phyloP scores from a whole-genome alignment of 2,888 invertebrate species.

The Apocheima hispidaria region DNA sequence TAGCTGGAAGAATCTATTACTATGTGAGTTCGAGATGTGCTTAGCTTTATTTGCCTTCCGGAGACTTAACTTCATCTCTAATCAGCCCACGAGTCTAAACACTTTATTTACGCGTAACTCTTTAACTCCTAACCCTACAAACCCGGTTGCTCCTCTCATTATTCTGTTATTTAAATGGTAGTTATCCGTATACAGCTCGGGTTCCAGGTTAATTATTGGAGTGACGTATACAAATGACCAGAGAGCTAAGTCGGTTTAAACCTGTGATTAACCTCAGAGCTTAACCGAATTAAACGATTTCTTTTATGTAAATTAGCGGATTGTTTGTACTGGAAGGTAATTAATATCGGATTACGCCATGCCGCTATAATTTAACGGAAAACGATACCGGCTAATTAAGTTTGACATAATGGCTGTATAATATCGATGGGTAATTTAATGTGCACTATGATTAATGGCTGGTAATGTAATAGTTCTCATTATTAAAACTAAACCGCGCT shows the following conservation, averaged over 20 bases:
- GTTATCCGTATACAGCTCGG: conserved; percentile 69
- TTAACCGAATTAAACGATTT: conserved; percentile 80
- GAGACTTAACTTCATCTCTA: conserved; percentile 42
- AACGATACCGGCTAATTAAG: conserved; percentile 59
- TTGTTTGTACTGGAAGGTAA: conserved; percentile 68
- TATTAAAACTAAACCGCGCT: conserved; percentile 32
- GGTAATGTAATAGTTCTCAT: conserved; percentile 38
- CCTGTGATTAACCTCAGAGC: conserved; percentile 74
- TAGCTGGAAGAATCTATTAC: conserved; percentile 92
- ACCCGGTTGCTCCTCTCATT: conserved; percentile 67
- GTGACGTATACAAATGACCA: conserved; percentile 80
- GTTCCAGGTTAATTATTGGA: conserved; percentile 74
- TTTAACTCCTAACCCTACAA: conserved; percentile 60
- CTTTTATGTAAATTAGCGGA: conserved; percentile 79
- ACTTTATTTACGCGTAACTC: conserved; percentile 37
- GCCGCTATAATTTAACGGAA: conserved; percentile 55
- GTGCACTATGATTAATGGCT: conserved; percentile 57
- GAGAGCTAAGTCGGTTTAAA: conserved; percentile 70
- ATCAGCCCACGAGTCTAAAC: conserved; percentile 56
- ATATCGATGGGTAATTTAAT: conserved; percentile 57
- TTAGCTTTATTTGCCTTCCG: conserved; percentile 55
- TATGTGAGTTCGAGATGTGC: conserved; percentile 88
- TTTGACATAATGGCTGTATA: conserved; percentile 60
- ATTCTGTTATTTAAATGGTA: conserved; percentile 74
- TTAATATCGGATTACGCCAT: conserved; percentile 62